Conservation (phyloP, 2,113 vertebrate species). For the Bucco capensis region DNA sequence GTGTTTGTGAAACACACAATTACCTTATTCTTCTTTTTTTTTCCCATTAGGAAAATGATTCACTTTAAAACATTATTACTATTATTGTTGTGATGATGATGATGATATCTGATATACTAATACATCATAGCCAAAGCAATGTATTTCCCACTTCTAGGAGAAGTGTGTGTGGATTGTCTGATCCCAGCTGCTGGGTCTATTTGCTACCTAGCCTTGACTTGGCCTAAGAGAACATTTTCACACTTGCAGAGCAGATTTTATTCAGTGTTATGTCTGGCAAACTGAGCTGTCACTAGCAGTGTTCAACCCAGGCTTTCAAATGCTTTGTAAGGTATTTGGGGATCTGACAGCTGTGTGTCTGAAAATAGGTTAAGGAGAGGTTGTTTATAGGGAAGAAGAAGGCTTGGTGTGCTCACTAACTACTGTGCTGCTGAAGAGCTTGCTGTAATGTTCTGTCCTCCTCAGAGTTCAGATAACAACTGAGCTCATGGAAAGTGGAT, state of each 20-base stretch:
- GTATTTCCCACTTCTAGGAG: not conserved
- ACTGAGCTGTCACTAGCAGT: not conserved
- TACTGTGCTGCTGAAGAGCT: not conserved
- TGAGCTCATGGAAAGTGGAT: not conserved
- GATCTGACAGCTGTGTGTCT: not conserved
- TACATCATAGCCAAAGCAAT: not conserved
- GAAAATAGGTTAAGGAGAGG: not conserved
- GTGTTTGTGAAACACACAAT: not conserved
- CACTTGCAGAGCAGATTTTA: not conserved
- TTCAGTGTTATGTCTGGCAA: not conserved
- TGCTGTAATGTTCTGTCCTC: not conserved
- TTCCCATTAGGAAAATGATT: not conserved
- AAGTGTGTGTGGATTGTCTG: not conserved
- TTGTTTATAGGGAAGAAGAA: not conserved
- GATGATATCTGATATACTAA: not conserved
- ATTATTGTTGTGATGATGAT: no score
- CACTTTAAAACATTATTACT: no score
- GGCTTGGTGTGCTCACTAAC: not conserved
- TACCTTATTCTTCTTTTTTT: not conserved
- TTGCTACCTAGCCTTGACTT: not conserved
- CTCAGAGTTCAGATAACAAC: not conserved
- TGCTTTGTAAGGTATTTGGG: not conserved
- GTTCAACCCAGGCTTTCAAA: not conserved
- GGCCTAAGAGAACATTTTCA: not conserved
- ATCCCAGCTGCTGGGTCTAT: not conserved